A percentile compares a stretch with the other conserved stretches of the same genome.
Conservation (phyloP, 2,888 invertebrate genomes). For the Lepidochitona cinerea region DNA sequence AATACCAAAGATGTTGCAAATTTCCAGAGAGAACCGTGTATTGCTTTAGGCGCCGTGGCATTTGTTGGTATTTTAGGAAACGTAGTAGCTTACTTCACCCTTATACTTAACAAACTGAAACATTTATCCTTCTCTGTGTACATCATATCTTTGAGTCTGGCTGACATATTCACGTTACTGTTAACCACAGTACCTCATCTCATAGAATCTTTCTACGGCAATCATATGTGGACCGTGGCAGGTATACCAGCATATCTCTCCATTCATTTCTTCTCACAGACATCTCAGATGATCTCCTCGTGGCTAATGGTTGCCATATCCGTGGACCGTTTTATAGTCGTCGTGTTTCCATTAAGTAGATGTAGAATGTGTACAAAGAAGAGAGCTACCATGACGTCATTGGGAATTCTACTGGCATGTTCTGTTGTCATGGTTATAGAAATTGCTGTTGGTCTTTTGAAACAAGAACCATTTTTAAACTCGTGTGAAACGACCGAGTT, state of each 20-base stretch:
- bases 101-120: not conserved
- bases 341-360: not conserved
- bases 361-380: not conserved
- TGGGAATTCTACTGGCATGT: not conserved
- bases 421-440: not conserved
- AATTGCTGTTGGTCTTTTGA: not conserved
- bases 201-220: not conserved
- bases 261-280: not conserved
- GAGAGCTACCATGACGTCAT: not conserved
- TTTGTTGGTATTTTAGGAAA: not conserved
- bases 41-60: not conserved
- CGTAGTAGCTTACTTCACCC: not conserved
- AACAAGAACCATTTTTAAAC: not conserved
- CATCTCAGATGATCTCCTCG: not conserved
- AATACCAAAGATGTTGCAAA: no score
- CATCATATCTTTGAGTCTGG: not conserved
- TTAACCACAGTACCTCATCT: not conserved
- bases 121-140: not conserved
- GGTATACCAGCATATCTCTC: not conserved
- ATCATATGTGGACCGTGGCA: not conserved
- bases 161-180: not conserved
- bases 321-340: not conserved
- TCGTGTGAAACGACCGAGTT: not conserved
- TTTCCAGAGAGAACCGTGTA: no score
- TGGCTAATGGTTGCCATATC: not conserved